A percentile compares a stretch with the other conserved stretches of the same genome.
phyloP scores from a whole-genome alignment of 2,797 vertebrate species.

The Oreochromis grahami region DNA sequence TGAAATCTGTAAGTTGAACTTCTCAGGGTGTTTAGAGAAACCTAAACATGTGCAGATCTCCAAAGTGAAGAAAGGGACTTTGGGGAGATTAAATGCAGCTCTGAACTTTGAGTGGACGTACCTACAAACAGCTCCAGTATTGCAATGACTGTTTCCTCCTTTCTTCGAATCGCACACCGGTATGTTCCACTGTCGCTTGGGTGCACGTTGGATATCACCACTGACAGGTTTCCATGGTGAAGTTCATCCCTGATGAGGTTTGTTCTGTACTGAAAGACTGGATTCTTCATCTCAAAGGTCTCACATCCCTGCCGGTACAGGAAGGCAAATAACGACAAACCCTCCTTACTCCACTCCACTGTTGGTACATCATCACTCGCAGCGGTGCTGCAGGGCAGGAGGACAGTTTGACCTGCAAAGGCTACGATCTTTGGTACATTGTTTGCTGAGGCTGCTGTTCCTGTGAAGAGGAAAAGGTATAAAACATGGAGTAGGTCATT shows the following conservation, averaged over 20 bases:
- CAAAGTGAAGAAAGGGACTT: background rate
- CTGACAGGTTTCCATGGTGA: background rate
- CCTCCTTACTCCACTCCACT: conserved; percentile 13
- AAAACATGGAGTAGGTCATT: fast-evolving
- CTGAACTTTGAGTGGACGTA: background rate
- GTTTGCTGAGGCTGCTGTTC: fast-evolving
- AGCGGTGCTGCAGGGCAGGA: background rate
- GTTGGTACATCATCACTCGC: fast-evolving
- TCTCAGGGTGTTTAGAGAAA: fast-evolving
- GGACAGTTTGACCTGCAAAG: background rate
- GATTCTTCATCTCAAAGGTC: background rate
- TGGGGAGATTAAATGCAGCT: fast-evolving
- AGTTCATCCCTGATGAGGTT: background rate
- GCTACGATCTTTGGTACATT: fast-evolving
- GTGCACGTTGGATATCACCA: background rate
- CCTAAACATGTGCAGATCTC: fast-evolving
- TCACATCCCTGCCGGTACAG: conserved; percentile 8
- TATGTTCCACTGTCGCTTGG: background rate
- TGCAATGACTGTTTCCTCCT: fast-evolving
- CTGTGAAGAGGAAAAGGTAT: fast-evolving
- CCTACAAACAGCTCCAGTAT: background rate
- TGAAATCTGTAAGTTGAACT: fast-evolving
- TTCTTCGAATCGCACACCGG: background rate
- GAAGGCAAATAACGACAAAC: fast-evolving
- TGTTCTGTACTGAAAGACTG: background rate